Conservation (phyloP, 2,888 invertebrate genomes). For the Drosophila multiciliata region DNA sequence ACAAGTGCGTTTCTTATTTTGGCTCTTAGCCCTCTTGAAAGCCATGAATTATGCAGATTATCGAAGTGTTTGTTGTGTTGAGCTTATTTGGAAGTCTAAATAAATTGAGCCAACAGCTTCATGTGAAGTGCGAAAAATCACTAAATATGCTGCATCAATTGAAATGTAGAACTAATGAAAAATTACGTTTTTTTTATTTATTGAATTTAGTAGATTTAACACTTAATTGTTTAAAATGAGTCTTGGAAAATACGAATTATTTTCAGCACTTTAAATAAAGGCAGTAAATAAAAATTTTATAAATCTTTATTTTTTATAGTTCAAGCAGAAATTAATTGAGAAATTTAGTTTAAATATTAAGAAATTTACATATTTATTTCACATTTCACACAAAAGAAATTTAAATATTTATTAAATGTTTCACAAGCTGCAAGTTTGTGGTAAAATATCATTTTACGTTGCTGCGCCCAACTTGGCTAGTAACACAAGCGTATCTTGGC, state of each 20-base stretch:
- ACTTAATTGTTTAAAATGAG: neutral
- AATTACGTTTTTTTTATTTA: neutral
- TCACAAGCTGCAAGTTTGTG: neutral
- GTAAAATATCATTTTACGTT: neutral
- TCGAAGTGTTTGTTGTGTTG: slow-evolving; percentile 33
- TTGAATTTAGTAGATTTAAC: neutral
- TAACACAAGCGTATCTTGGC: neutral
- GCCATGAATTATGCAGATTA: slow-evolving; percentile 30
- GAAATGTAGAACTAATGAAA: neutral
- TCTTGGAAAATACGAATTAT: neutral
- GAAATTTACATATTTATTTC: neutral
- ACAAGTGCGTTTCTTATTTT: slow-evolving; percentile 39
- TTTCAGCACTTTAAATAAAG: neutral
- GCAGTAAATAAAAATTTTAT: neutral
- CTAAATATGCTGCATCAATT: neutral
- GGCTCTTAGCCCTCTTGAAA: slow-evolving; percentile 19
- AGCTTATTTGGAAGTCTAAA: slow-evolving; percentile 32
- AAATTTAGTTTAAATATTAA: neutral
- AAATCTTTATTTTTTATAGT: neutral
- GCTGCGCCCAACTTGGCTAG: neutral
- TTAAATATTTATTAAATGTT: neutral
- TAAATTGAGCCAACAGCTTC: slow-evolving; percentile 27
- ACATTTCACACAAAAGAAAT: neutral
- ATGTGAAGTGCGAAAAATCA: slow-evolving; percentile 17
- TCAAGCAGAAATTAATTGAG: neutral